Conservation (phyloP, 2,113 vertebrate genomes). For the Barnardius zonarius region DNA sequence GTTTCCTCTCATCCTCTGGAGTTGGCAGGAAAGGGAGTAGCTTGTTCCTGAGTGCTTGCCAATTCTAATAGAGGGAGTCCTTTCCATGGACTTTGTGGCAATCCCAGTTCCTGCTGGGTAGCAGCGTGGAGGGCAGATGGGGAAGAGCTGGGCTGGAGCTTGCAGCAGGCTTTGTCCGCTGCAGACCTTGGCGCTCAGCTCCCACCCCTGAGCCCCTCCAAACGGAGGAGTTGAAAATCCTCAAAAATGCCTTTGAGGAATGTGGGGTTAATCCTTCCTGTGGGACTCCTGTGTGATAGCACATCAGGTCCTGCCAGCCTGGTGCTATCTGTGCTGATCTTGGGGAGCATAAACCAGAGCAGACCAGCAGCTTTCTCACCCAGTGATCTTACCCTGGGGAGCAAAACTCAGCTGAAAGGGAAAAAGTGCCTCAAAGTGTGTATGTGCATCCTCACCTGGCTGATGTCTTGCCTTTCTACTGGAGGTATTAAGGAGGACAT, state of each 20-base stretch:
- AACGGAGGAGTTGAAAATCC: background rate
- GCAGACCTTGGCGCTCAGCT: rapidly evolving
- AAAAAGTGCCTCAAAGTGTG: background rate
- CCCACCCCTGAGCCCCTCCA: background rate
- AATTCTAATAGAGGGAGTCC: background rate
- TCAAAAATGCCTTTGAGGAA: background rate
- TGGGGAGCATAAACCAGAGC: background rate
- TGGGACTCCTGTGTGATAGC: background rate
- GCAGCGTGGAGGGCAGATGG: background rate
- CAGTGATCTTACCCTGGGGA: background rate
- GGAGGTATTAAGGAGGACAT: background rate
- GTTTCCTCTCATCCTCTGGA: background rate
- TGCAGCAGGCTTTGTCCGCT: background rate
- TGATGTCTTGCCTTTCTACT: background rate
- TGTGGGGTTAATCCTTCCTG: background rate
- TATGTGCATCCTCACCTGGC: background rate
- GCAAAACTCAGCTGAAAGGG: background rate
- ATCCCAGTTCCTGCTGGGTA: background rate
- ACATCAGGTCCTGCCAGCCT: background rate
- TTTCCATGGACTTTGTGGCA: background rate
- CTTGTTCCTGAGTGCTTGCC: background rate
- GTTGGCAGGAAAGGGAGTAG: background rate
- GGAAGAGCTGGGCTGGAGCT: background rate
- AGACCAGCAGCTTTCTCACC: background rate
- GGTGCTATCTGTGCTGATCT: background rate